phyloP scores from a whole-genome alignment of 2,113 vertebrate species.

The Pseudorasbora parva region DNA sequence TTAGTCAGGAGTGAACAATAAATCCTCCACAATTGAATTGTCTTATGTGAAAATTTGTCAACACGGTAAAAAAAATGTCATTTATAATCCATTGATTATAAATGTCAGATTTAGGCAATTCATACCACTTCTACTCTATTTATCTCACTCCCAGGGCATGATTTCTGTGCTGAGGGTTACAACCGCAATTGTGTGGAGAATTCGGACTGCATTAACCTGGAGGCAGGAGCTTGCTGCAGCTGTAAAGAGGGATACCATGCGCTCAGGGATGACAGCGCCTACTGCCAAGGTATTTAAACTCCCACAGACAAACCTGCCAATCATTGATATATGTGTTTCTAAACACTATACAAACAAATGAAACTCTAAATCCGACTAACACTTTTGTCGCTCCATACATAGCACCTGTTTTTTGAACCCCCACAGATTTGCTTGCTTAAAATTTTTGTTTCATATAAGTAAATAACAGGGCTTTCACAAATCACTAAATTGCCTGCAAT shows the following conservation, averaged over 20 bases:
- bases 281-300: conserved; percentile 83
- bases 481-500: conserved; percentile 27
- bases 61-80: not conserved
- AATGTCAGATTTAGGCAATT: not conserved
- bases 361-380: not conserved
- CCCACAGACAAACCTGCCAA: not conserved
- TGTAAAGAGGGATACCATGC: conserved; percentile 83
- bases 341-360: not conserved
- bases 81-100: not conserved
- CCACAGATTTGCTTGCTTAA: not conserved
- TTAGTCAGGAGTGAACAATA: not conserved
- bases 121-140: not conserved
- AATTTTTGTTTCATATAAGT: conserved; percentile 12
- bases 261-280: conserved; percentile 86
- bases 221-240: conserved; percentile 82
- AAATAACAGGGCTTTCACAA: conserved; percentile 29
- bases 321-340: not conserved
- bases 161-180: conserved; percentile 85
- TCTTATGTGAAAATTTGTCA: not conserved
- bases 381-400: not conserved
- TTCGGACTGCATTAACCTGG: conserved; percentile 84
- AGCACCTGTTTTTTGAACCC: conserved; percentile 23
- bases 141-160: conserved; percentile 74
- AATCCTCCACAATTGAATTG: not conserved
- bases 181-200: conserved; percentile 84